Evolutionary conservation across 1,140 invertebrate genomes (phyloP).

Genomic region (Druon quercuslanigerum): DNA sequence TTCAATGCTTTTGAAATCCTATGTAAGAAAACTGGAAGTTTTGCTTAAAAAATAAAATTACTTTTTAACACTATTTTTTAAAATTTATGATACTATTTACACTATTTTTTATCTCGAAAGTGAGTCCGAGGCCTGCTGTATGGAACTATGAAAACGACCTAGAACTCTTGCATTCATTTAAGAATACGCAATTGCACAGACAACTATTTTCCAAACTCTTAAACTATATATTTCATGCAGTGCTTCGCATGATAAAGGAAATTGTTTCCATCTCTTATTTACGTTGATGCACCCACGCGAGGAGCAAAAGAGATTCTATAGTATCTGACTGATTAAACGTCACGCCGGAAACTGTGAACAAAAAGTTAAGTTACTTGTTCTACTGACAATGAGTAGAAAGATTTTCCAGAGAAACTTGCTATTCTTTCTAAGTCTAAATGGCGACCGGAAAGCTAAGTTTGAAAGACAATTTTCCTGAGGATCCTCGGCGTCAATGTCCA

Average conservation of each 20-base stretch:
- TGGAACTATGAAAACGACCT: no score
- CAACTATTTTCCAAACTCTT: not conserved
- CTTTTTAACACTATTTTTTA: no score
- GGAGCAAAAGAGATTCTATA: not conserved
- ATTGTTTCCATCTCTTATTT: slow-evolving; percentile 3
- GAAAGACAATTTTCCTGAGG: slow-evolving; percentile 12
- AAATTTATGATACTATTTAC: no score
- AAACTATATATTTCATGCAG: not conserved
- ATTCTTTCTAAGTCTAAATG: not conserved
- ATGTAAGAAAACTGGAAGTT: no score
- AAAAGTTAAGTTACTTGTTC: not conserved
- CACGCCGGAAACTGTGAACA: not conserved
- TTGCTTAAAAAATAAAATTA: no score
- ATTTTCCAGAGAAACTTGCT: slow-evolving; percentile 24
- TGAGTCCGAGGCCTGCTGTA: no score
- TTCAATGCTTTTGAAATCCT: no score
- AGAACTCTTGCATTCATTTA: no score
- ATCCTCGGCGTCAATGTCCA: not conserved
- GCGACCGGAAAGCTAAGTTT: slow-evolving; percentile 6
- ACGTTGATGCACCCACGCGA: not conserved
- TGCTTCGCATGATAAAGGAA: not conserved
- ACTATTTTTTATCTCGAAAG: no score
- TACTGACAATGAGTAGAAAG: not conserved
- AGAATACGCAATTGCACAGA: no score
- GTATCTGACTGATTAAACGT: slow-evolving; percentile 3